phyloP scores from a whole-genome alignment of 92 coral and sea anemone species.

The Bergia sp. region DNA sequence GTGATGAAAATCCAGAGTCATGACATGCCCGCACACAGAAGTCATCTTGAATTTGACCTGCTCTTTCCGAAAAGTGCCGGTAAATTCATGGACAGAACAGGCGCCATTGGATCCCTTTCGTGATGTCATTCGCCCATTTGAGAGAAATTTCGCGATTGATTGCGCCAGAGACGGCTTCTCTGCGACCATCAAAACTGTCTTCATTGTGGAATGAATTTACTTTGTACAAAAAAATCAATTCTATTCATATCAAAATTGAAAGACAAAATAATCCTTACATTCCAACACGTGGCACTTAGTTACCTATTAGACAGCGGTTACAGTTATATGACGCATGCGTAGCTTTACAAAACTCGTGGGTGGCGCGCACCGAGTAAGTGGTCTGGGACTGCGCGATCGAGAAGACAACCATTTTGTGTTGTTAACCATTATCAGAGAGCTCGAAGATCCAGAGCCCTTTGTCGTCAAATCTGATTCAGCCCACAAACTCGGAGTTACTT shows the following conservation, averaged over 20 bases:
- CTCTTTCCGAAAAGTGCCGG: conserved; percentile 83
- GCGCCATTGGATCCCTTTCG: conserved; percentile 93
- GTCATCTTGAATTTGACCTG: conserved; percentile 94
- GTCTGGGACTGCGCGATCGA: not conserved
- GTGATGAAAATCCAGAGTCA: conserved; percentile 97
- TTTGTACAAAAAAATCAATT: not conserved
- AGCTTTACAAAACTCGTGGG: not conserved
- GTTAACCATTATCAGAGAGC: too few species aligned
- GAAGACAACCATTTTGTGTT: not conserved
- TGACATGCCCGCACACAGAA: conserved; percentile 99
- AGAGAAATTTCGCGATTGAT: conserved; percentile 90
- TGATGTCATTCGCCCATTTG: conserved; percentile 80
- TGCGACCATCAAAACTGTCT: conserved; percentile 98
- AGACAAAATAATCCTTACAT: conserved; percentile 37
- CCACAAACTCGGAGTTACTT: not conserved
- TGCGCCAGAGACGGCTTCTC: conserved; percentile 99
- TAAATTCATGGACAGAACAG: conserved; percentile 93
- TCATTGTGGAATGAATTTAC: conserved; percentile 63
- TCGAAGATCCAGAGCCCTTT: not conserved
- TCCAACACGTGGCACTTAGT: conserved; percentile 62
- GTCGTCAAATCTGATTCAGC: not conserved
- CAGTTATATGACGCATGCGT: conserved; percentile 9
- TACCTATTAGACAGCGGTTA: conserved; percentile 30
- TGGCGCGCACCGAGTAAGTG: not conserved
- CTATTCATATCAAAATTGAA: conserved; percentile 38